These are phyloP conservation scores for Garra rufa DNA, from an alignment of 2,113 vertebrate genomes.

Conservation along the genomic window DNA sequence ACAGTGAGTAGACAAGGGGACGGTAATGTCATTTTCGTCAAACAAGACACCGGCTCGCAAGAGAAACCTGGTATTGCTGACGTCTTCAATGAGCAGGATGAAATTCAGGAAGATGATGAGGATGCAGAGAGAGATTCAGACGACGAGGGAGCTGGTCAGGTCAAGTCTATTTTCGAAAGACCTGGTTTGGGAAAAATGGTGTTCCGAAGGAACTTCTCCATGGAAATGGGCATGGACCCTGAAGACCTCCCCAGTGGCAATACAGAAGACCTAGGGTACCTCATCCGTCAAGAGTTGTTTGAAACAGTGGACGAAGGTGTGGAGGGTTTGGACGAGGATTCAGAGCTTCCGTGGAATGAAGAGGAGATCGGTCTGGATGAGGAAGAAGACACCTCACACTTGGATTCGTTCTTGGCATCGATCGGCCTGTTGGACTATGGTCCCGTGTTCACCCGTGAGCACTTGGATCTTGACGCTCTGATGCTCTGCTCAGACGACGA, in stretches of 20 bases:
- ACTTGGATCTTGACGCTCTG: slow-evolving; percentile 92
- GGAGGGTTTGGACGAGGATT: slow-evolving; percentile 56
- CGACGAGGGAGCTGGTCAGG: slow-evolving; percentile 55
- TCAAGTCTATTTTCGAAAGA: slow-evolving; percentile 88
- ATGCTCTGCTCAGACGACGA: slow-evolving; percentile 95
- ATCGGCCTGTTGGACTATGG: slow-evolving; percentile 85
- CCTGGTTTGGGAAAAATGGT: slow-evolving; percentile 93
- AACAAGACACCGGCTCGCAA: slow-evolving; percentile 47
- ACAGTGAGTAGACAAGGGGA: slow-evolving; percentile 65
- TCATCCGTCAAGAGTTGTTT: slow-evolving; percentile 77
- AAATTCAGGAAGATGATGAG: slow-evolving; percentile 66
- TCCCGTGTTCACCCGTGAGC: slow-evolving; percentile 85
- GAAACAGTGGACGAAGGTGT: slow-evolving; percentile 62
- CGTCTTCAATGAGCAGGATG: slow-evolving; percentile 87
- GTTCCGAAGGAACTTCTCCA: slow-evolving; percentile 82
- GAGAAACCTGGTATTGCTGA: slow-evolving; percentile 77
- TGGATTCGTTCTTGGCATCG: slow-evolving; percentile 88
- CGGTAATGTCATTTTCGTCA: slow-evolving; percentile 72
- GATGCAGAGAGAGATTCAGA: slow-evolving; percentile 56
- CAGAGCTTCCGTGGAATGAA: slow-evolving; percentile 82
- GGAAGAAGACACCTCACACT: slow-evolving; percentile 81
- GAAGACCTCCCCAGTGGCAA: slow-evolving; percentile 71
- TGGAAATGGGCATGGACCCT: slow-evolving; percentile 70
- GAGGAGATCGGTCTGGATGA: slow-evolving; percentile 89
- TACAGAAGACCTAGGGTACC: slow-evolving; percentile 74